Evolutionary conservation across 2,888 invertebrate species (phyloP).

Genomic region (Cryptocephalus moraei): DNA sequence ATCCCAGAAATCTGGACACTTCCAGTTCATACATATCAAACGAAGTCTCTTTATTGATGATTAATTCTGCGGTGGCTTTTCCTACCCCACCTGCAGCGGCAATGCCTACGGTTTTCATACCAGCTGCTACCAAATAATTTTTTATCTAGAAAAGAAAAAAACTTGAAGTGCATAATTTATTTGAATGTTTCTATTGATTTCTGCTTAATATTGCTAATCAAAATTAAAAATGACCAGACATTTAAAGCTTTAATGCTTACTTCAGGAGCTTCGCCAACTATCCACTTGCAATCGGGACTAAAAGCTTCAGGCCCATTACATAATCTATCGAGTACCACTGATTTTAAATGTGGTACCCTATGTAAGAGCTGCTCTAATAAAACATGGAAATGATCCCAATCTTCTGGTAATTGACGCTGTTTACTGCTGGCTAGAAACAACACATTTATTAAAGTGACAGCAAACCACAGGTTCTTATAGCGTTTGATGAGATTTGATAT

Average conservation of each 20-base stretch:
- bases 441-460: background rate
- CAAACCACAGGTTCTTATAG: too few species aligned
- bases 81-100: constrained; percentile 95
- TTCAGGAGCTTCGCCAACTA: constrained; percentile 90
- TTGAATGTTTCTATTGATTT: background rate
- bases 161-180: background rate
- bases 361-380: constrained; percentile 75
- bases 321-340: constrained; percentile 67
- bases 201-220: too few species aligned
- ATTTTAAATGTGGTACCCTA: constrained; percentile 69
- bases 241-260: constrained; percentile 39
- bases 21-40: constrained; percentile 84
- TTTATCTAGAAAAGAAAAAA: constrained; percentile 48
- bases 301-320: constrained; percentile 90
- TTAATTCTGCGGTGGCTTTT: constrained; percentile 76
- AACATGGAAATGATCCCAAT: constrained; percentile 95
- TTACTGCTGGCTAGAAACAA: constrained; percentile 43
- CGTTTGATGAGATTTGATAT: too few species aligned
- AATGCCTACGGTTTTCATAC: constrained; percentile 94
- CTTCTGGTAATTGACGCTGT: constrained; percentile 65
- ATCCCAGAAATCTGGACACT: constrained; percentile 77
- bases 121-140: constrained; percentile 88
- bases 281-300: constrained; percentile 94
- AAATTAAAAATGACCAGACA: too few species aligned
- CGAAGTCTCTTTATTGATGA: constrained; percentile 69